Conservation (phyloP, 1,140 invertebrate species). For the Lucilia cuprina region DNA sequence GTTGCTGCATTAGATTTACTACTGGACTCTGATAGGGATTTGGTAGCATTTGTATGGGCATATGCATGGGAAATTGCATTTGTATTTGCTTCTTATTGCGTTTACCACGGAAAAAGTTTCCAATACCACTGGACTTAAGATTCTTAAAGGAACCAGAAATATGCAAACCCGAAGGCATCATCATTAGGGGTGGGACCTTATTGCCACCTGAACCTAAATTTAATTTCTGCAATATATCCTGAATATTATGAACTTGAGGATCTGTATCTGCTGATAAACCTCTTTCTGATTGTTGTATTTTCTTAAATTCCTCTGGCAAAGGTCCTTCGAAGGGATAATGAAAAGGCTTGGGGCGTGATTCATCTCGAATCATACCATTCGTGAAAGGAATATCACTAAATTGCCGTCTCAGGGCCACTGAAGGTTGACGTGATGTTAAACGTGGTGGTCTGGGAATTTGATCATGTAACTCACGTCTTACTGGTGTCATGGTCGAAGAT, state of each 20-base stretch:
- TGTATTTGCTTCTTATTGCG: constrained; percentile 58
- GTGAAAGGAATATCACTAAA: constrained; percentile 48
- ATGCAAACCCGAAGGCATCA: constrained; percentile 58
- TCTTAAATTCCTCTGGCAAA: constrained; percentile 55
- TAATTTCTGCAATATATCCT: constrained; percentile 56
- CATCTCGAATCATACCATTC: constrained; percentile 36
- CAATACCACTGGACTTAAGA: constrained; percentile 55
- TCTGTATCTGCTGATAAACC: neutral
- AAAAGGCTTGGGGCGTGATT: constrained; percentile 54
- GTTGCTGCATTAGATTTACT: constrained; percentile 34
- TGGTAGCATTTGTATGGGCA: constrained; percentile 40
- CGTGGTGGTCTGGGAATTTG: constrained; percentile 55
- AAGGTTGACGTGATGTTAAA: constrained; percentile 48
- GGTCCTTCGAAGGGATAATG: constrained; percentile 58
- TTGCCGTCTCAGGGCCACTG: constrained; percentile 47
- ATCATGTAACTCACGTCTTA: constrained; percentile 48
- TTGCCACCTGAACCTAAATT: constrained; percentile 46
- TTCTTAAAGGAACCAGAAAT: constrained; percentile 57
- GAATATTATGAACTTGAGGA: constrained; percentile 51
- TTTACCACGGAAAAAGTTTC: constrained; percentile 55
- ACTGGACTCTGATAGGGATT: constrained; percentile 10
- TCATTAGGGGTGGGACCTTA: constrained; percentile 51
- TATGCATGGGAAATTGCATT: constrained; percentile 48
- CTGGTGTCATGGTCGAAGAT: constrained; percentile 56
- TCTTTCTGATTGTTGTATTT: constrained; percentile 42